Evolutionary conservation across 2,888 invertebrate genomes (phyloP).

Genomic region (Hyposoter didymator): DNA sequence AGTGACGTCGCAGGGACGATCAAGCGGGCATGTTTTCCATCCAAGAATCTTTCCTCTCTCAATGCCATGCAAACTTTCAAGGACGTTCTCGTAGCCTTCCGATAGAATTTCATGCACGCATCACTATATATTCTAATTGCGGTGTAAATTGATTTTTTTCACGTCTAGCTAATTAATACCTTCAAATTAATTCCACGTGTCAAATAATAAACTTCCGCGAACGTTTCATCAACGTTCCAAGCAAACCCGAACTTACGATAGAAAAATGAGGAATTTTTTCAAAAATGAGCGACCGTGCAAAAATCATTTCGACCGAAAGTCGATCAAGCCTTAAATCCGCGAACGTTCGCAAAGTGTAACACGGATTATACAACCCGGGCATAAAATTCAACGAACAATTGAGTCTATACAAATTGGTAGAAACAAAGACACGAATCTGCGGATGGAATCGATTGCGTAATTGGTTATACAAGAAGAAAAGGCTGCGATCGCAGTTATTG

Average conservation of each 20-base stretch:
- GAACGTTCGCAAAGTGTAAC: neutral
- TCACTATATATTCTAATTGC: conserved; percentile 13
- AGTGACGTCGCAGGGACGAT: conserved; percentile 77
- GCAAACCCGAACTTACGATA: neutral
- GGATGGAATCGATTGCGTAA: conserved; percentile 44
- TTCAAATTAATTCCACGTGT: neutral
- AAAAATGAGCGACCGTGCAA: neutral
- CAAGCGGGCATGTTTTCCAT: conserved; percentile 75
- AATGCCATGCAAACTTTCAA: conserved; percentile 75
- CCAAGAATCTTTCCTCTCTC: conserved; percentile 70
- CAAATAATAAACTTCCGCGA: neutral
- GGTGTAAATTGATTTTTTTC: conserved; percentile 29
- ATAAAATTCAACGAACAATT: conserved; percentile 15
- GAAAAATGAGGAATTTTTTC: neutral
- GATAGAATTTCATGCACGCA: conserved; percentile 48
- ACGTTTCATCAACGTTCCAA: neutral
- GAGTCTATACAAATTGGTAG: conserved; percentile 2
- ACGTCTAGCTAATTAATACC: neutral
- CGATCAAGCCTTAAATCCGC: neutral
- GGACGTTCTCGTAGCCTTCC: conserved; percentile 72
- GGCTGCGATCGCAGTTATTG: conserved; percentile 31
- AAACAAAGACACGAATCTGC: conserved; percentile 21
- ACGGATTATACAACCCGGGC: neutral
- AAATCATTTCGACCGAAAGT: neutral
- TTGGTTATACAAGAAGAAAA: conserved; percentile 36